Evolutionary conservation across 2,113 vertebrate species (phyloP), one percentile per base, ranked within the genome.

Genomic region (Edolisoma coerulescens): DNA sequence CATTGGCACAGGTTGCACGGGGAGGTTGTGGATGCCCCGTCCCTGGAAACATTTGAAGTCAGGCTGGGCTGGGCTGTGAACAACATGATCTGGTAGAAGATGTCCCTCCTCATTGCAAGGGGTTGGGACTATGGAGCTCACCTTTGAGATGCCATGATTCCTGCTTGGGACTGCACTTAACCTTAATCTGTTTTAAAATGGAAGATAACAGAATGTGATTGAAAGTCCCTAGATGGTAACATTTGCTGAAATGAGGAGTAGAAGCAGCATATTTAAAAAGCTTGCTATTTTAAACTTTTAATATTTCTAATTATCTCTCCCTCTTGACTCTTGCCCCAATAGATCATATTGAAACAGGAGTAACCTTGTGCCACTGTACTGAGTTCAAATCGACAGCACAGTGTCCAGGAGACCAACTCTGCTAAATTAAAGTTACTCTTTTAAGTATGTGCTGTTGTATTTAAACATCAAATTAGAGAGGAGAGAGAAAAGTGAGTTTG

Each of bases 161-260:
- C 53, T 75, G 67, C 41, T 93, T 84, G 68, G 80, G 69, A 89
- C 49, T 89, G 22, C 50, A 33, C 41, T 95, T 77, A 18, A 7
- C 60, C 96, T 90, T 86, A 91, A 95, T 89, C 56, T 87, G 13
- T 82, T 95, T 93, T 67, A 52, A 92, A 97, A 77, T 10, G 37
- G 37, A 86, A 91, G 27, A 41, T 84, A 87, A 42, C 7, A 93
- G 20, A 47, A 27, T 28, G 9, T 86, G 69, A 44, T 33, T 94
- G 35, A 86, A 95, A 96, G 92, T 52, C 61, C 13, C 57, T 10
- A 61, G 85, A 39, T 4, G 35, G 60, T 44, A 83, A 27, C 5
- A 42, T 61, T 75, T 92, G 45, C 70, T 76, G 52, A 90, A 93
- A 90, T 20, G 10, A 91, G 33, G 10, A 44, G 26, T 49, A 79